Evolutionary conservation across 37 sponge, comb jelly and placozoan species (phyloP).

Genomic region (Spongilla lacustris): DNA sequence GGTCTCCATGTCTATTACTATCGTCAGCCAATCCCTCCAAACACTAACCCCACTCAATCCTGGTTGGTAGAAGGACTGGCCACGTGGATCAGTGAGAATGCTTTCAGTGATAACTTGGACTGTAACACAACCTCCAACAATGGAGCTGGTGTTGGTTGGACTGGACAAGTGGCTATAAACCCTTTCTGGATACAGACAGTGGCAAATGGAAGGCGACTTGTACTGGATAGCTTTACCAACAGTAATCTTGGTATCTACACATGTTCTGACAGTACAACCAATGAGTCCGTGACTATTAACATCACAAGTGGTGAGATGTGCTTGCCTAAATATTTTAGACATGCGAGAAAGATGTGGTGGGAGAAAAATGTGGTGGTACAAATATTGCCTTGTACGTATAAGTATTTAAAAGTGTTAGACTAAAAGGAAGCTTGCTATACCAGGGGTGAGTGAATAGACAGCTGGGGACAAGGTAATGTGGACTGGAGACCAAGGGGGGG

Average conservation of each 20-base stretch:
- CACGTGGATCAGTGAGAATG: background rate
- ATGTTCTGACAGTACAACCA: slow-evolving; percentile 9
- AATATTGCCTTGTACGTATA: no score
- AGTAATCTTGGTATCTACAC: slow-evolving; percentile 14
- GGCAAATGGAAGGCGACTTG: background rate
- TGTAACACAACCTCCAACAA: slow-evolving; percentile 35
- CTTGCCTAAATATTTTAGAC: background rate
- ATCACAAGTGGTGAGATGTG: slow-evolving; percentile 2
- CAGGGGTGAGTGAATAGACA: no score
- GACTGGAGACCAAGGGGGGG: no score
- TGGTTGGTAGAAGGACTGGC: slow-evolving; percentile 48
- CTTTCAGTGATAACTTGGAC: background rate
- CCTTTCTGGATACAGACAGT: background rate
- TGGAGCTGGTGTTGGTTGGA: slow-evolving; percentile 21
- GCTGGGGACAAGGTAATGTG: no score
- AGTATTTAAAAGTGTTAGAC: no score
- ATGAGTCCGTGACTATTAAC: background rate
- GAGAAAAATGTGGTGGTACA: no score
- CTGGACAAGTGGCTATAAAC: background rate
- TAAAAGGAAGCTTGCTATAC: no score
- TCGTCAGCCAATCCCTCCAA: background rate
- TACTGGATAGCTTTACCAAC: background rate
- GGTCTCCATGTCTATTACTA: background rate
- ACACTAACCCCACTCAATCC: background rate
- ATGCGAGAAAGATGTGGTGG: no score